phyloP scores from a whole-genome alignment of 2,888 invertebrate genomes.

The Volucella zonaria region DNA sequence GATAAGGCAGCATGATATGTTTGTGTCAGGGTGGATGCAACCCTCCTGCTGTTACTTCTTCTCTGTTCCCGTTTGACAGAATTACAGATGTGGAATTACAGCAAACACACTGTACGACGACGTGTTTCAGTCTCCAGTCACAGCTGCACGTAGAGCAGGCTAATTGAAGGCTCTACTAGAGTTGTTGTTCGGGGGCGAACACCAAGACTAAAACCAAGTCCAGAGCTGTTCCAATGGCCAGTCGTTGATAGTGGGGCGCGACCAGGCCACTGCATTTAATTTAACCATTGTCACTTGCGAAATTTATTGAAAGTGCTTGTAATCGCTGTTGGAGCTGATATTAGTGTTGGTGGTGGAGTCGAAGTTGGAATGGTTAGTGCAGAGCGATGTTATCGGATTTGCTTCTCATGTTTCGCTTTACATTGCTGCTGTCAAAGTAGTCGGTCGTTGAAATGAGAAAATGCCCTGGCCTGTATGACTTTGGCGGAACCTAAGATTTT shows the following conservation, averaged over 20 bases:
- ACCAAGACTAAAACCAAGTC: neutral
- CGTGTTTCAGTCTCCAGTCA: constrained; percentile 5
- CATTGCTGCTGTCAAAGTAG: neutral
- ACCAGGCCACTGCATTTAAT: constrained; percentile 66
- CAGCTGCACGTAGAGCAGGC: constrained; percentile 17
- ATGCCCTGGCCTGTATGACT: too few species aligned
- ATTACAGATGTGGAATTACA: constrained; percentile 48
- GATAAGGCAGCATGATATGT: constrained; percentile 52
- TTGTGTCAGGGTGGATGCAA: constrained; percentile 1
- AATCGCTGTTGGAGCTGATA: constrained; percentile 31
- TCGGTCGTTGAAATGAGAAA: too few species aligned
- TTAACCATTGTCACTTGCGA: constrained; percentile 70
- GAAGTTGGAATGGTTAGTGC: constrained; percentile 44
- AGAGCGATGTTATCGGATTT: constrained; percentile 26
- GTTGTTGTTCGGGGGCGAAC: neutral
- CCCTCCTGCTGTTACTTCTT: neutral
- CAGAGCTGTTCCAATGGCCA: constrained; percentile 30
- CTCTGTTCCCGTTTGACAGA: constrained; percentile 37
- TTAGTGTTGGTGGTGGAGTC: neutral
- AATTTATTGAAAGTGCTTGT: constrained; percentile 72
- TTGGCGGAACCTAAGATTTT: too few species aligned
- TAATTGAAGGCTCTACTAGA: constrained; percentile 53
- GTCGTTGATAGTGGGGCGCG: constrained; percentile 68
- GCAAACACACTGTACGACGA: constrained; percentile 10
- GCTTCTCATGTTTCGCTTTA: constrained; percentile 33